Evolutionary conservation across 2,797 vertebrate species (phyloP).

Genomic region (Philypnodon macrostomus): DNA sequence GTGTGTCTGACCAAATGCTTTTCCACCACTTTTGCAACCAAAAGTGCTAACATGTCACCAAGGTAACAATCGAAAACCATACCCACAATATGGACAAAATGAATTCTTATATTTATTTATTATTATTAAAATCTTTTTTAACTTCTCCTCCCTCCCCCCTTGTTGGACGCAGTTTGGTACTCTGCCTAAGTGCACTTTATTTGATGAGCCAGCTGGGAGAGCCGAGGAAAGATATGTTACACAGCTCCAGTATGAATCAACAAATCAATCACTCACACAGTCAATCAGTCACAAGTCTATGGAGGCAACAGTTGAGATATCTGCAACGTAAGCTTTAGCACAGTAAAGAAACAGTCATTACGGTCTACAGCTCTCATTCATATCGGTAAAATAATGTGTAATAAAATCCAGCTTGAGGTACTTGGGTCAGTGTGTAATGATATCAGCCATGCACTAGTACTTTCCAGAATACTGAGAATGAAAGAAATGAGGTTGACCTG

Average conservation of each 20-base stretch:
- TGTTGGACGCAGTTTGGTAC: slow-evolving; percentile 43
- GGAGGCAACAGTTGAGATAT: slow-evolving; percentile 38
- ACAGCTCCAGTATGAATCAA: slow-evolving; percentile 59
- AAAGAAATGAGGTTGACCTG: no score
- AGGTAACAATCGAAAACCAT: slow-evolving; percentile 26
- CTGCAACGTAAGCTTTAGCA: slow-evolving; percentile 52
- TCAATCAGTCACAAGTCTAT: slow-evolving; percentile 54
- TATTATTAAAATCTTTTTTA: slow-evolving; percentile 28
- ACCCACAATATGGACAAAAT: slow-evolving; percentile 25
- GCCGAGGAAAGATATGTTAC: slow-evolving; percentile 42
- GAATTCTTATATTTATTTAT: slow-evolving; percentile 16
- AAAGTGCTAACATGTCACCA: slow-evolving; percentile 34
- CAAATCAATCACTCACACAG: slow-evolving; percentile 60
- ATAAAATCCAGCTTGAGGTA: no score
- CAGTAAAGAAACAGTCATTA: slow-evolving; percentile 2
- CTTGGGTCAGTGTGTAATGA: no score
- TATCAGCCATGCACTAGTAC: no score
- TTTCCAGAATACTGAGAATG: no score
- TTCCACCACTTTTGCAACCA: slow-evolving; percentile 20
- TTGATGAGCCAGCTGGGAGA: slow-evolving; percentile 60
- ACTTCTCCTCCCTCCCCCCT: slow-evolving; percentile 4
- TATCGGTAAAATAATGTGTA: no score
- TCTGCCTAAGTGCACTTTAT: slow-evolving; percentile 71
- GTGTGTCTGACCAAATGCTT: slow-evolving; percentile 6
- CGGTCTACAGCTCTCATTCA: neutral